Evolutionary conservation across 1,140 invertebrate genomes (phyloP), one percentile per base, ranked within the genome.

Genomic region (Pseudachorutes palmiensis): DNA sequence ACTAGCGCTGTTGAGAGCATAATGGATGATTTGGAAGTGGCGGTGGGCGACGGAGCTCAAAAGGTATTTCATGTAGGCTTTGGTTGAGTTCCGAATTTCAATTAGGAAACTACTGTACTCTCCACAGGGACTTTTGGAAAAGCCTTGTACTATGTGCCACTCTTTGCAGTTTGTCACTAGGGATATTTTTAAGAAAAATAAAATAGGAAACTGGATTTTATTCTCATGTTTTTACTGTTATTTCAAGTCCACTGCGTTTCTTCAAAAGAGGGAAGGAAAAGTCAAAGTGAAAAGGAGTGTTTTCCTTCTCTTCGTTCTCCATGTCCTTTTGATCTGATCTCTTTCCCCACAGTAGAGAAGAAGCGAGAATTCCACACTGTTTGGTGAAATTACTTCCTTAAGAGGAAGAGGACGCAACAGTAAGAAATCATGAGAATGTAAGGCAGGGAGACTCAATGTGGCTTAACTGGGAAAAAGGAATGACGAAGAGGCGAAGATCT

Each of bases 221-320:
- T 45, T 45, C 19, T 45, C 36, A 45, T 12, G 9, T 45, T 45
- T 45, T 45, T 45, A 12, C 36, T 55, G 51, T 55, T 55, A 55
- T 55, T 55, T 55, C 51, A 5, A 14, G 51, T 55, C 51, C 51
- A 55, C 51, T 55, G 51, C 51, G 9, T 55, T 26, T 24, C 5
- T 26, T 55, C 51, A 55, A 55, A 55, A 55, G 51, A 41, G 36
- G 19, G 36, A 41, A 55, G 24, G 24, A 19, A 22, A 19, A 45
- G 36, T 45, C 51, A 55, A 26, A 55, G 51, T 55, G 51, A 55
- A 55, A 26, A 55, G 51, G 14, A 55, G 51, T 55, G 51, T 55
- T 55, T 55, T 26, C 24, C 24, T 55, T 26, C 9, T 12, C 36
- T 45, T 45, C 9, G 36, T 55, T 55, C 24, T 55, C 24, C 12